Conservation (phyloP, 2,888 invertebrate species). For the Oxyteleia sp. region DNA sequence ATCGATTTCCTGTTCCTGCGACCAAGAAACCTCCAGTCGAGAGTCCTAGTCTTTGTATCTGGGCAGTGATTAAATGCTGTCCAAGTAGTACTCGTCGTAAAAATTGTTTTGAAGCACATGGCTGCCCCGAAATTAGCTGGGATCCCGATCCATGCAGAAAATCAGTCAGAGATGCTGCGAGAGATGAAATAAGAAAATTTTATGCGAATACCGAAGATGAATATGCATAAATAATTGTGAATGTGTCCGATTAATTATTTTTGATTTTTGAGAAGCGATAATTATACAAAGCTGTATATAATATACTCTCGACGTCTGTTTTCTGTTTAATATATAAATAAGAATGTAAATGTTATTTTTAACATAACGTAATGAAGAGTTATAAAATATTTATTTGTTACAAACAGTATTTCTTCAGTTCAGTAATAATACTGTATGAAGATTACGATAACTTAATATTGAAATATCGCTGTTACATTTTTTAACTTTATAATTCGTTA, state of each 20-base stretch:
- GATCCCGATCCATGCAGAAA: conserved; percentile 91
- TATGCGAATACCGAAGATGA: conserved; percentile 74
- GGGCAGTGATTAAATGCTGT: conserved; percentile 93
- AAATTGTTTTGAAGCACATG: conserved; percentile 91
- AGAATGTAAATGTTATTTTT: not conserved
- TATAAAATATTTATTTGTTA: conserved; percentile 16
- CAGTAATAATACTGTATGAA: not conserved
- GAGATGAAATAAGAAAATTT: conserved; percentile 78
- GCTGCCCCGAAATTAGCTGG: conserved; percentile 93
- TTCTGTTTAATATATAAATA: conserved; percentile 6
- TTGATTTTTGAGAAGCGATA: not conserved
- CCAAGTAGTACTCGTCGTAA: conserved; percentile 84
- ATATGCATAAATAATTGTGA: conserved; percentile 16
- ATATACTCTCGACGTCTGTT: not conserved
- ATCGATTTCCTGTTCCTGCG: conserved; percentile 84
- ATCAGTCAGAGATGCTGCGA: conserved; percentile 89
- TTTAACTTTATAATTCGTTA: no score
- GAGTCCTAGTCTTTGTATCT: conserved; percentile 90
- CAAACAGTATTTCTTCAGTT: conserved; percentile 27
- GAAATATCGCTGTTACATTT: no score
- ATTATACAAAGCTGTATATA: conserved; percentile 28
- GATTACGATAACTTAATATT: conserved; percentile 6
- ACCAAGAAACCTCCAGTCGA: conserved; percentile 87
- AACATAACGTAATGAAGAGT: not conserved
- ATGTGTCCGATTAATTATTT: conserved; percentile 5